Conservation (phyloP, 1,140 invertebrate species). For the Drosophila melanica region DNA sequence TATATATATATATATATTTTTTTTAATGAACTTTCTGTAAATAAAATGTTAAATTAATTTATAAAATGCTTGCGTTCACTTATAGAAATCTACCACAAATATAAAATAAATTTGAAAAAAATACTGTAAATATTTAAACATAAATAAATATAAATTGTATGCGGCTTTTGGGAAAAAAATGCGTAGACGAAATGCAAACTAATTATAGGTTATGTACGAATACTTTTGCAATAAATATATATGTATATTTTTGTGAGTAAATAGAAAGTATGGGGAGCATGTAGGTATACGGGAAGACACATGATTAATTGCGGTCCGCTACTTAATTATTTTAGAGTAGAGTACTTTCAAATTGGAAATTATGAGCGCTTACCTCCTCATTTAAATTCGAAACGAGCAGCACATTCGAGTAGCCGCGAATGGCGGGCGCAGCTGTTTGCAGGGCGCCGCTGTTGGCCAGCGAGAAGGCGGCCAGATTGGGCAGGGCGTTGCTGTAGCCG, state of each 20-base stretch:
- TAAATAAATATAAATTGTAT: slow-evolving; percentile 20
- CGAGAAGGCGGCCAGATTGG: slow-evolving; percentile 90
- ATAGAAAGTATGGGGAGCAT: slow-evolving; percentile 24
- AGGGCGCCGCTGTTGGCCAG: slow-evolving; percentile 86
- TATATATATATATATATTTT: no score
- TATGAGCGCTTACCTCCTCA: slow-evolving; percentile 90
- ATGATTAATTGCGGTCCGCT: neutral
- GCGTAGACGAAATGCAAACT: slow-evolving; percentile 59
- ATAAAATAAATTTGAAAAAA: neutral
- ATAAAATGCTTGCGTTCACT: slow-evolving; percentile 13
- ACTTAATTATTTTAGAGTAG: slow-evolving; percentile 1
- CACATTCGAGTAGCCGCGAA: slow-evolving; percentile 91
- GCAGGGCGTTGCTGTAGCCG: slow-evolving; percentile 89
- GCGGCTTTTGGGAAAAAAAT: slow-evolving; percentile 40
- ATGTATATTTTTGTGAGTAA: slow-evolving; percentile 9
- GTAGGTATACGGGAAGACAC: slow-evolving; percentile 1
- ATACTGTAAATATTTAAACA: slow-evolving; percentile 19
- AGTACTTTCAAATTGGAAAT: neutral
- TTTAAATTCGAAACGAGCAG: slow-evolving; percentile 95
- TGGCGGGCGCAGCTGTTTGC: slow-evolving; percentile 87
- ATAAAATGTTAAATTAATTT: slow-evolving; percentile 15
- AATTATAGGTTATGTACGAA: slow-evolving; percentile 46
- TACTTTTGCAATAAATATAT: slow-evolving; percentile 27
- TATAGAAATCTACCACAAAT: slow-evolving; percentile 5
- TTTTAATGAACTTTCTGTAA: neutral